phyloP scores from a whole-genome alignment of 2,113 vertebrate genomes.

The Egretta garzetta region DNA sequence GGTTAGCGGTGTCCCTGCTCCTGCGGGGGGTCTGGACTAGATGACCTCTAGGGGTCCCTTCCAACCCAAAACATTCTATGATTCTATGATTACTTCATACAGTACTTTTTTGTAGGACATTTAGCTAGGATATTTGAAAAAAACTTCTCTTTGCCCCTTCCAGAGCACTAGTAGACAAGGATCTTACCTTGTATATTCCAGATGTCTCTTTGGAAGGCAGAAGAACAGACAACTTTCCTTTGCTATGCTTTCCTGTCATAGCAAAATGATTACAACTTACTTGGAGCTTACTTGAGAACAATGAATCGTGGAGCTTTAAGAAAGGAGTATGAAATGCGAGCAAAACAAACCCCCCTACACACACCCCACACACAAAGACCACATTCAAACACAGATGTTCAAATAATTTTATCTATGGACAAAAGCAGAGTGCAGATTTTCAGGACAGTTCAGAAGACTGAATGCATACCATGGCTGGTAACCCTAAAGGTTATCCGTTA shows the following conservation, averaged over 20 bases:
- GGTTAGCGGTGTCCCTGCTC: no score
- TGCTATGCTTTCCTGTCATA: not conserved
- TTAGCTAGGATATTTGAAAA: not conserved
- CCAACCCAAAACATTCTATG: no score
- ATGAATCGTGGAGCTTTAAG: not conserved
- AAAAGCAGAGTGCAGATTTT: not conserved
- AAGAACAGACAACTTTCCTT: not conserved
- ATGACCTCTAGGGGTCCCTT: no score
- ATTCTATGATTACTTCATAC: not conserved
- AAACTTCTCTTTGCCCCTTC: not conserved
- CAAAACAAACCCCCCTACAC: no score
- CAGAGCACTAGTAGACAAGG: not conserved
- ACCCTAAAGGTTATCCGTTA: not conserved
- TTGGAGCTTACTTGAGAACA: not conserved
- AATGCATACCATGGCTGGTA: not conserved
- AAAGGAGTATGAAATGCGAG: not conserved
- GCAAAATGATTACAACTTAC: not conserved
- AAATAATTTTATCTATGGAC: not conserved
- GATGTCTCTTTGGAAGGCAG: not conserved
- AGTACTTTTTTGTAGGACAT: not conserved
- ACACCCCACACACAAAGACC: no score
- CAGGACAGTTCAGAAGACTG: not conserved
- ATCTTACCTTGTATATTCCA: not conserved
- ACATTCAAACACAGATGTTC: not conserved
- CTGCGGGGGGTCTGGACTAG: no score